Evolutionary conservation across 2,888 invertebrate species (phyloP).

Genomic region (Carterocephalus palaemon): DNA sequence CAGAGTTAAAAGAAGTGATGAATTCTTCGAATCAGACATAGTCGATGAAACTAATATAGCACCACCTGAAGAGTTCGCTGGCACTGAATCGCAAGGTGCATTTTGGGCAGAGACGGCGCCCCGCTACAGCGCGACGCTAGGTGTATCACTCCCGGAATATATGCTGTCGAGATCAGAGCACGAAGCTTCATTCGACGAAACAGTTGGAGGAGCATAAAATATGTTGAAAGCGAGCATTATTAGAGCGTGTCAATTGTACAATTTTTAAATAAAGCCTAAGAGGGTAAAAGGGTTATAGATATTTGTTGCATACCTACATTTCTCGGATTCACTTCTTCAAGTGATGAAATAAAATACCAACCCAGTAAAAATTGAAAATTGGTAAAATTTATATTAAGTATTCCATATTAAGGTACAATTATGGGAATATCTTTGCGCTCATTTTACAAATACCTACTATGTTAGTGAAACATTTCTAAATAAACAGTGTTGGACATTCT

Average conservation of each 20-base stretch:
- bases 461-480: no score
- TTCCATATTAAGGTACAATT: no score
- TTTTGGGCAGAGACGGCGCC: conserved; percentile 83
- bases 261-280: conserved; percentile 57
- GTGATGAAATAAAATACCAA: no score
- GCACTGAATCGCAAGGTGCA: conserved; percentile 78
- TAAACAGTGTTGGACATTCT: conserved; percentile 4
- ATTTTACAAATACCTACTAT: no score
- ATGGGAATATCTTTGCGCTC: no score
- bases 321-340: conserved; percentile 45
- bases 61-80: conserved; percentile 73
- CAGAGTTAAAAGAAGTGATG: conserved; percentile 60
- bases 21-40: conserved; percentile 50
- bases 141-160: conserved; percentile 82
- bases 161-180: conserved; percentile 84
- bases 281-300: conserved; percentile 49
- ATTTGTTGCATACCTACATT: conserved; percentile 68
- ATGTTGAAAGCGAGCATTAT: conserved; percentile 46
- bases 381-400: no score
- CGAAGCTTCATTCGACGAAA: conserved; percentile 82
- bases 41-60: conserved; percentile 62
- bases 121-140: conserved; percentile 81
- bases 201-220: conserved; percentile 65
- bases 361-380: no score
- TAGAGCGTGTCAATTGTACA: conserved; percentile 72